Conservation (phyloP, 2,888 invertebrate genomes). For the Heliconius erato region DNA sequence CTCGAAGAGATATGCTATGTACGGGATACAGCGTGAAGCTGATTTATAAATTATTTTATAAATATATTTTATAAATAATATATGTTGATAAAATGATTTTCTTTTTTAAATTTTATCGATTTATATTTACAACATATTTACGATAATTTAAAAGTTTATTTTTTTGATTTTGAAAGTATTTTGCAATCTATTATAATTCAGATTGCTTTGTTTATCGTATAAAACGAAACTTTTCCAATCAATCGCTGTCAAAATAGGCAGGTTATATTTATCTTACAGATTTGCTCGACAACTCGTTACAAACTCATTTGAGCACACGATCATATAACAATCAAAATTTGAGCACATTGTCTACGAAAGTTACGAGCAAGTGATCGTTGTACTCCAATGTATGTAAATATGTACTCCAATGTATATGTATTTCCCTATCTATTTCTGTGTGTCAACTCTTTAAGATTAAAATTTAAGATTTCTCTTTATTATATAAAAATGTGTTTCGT, state of each 20-base stretch:
- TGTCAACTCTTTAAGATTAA: not conserved
- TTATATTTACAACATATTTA: too few relatives aligned
- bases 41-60: too few relatives aligned
- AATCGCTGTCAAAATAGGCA: slow-evolving; percentile 29
- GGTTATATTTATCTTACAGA: slow-evolving; percentile 19
- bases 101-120: too few relatives aligned
- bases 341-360: not conserved
- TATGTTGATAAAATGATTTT: too few relatives aligned
- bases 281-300: slow-evolving; percentile 14
- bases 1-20: too few relatives aligned
- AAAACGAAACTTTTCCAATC: slow-evolving; percentile 25
- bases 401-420: too few relatives aligned
- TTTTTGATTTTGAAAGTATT: not conserved
- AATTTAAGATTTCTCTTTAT: not conserved
- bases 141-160: too few relatives aligned
- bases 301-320: slow-evolving; percentile 21
- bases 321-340: slow-evolving; percentile 26
- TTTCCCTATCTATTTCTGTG: not conserved
- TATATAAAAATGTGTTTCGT: too few relatives aligned
- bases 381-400: not conserved
- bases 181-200: slow-evolving; percentile 14
- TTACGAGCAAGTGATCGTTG: not conserved
- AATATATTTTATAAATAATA: too few relatives aligned
- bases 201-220: slow-evolving; percentile 15
- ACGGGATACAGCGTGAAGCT: too few relatives aligned